Conservation (phyloP, 2,888 invertebrate species). For the Byasa hedistus region DNA sequence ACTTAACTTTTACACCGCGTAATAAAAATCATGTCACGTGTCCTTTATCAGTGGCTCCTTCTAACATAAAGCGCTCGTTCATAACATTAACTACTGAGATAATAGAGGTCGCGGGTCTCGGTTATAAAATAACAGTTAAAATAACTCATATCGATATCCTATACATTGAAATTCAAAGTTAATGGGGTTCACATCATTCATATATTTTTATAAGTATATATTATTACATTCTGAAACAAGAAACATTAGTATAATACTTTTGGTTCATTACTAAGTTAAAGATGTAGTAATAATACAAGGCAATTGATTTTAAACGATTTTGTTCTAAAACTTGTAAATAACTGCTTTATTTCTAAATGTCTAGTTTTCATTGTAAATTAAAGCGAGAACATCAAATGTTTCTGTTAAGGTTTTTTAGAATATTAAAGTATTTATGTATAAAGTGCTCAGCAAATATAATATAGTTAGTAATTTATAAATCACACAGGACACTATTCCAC, state of each 20-base stretch:
- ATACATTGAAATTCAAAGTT: constrained; percentile 1
- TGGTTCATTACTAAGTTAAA: neutral
- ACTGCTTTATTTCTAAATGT: no score
- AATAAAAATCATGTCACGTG: constrained; percentile 15
- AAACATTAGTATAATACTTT: neutral
- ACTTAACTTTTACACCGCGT: neutral
- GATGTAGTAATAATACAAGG: neutral
- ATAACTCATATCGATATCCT: constrained; percentile 4
- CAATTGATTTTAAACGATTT: neutral
- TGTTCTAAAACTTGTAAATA: no score
- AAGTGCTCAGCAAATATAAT: no score
- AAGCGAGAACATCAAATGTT: no score
- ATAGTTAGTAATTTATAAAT: no score
- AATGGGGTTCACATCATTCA: neutral
- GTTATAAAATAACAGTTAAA: constrained; percentile 16
- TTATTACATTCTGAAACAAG: neutral
- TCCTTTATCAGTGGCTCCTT: constrained; percentile 20
- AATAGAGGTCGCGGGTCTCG: constrained; percentile 9
- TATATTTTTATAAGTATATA: neutral
- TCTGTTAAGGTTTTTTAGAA: no score
- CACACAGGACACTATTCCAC: no score
- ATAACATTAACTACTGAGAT: constrained; percentile 16
- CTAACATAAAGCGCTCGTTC: constrained; percentile 16
- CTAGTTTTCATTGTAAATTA: no score
- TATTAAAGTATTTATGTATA: no score